Evolutionary conservation across 2,888 invertebrate species (phyloP).

Genomic region (Altica lythri): DNA sequence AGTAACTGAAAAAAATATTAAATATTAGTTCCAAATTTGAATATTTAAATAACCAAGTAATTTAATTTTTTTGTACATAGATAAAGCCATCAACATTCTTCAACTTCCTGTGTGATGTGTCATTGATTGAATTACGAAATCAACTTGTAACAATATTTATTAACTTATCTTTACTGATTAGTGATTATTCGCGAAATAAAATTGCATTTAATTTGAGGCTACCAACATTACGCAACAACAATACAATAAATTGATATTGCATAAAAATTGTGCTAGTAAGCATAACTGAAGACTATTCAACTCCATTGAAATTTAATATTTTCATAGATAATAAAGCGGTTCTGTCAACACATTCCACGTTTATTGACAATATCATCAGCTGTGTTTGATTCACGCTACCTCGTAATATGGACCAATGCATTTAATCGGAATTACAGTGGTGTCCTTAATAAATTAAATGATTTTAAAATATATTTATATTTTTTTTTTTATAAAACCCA

Average conservation of each 20-base stretch:
- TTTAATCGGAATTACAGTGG: slow-evolving; percentile 37
- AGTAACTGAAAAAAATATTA: too few relatives aligned
- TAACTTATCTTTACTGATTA: too few relatives aligned
- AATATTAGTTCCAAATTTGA: too few relatives aligned
- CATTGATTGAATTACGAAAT: too few relatives aligned
- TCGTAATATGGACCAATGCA: slow-evolving; percentile 46
- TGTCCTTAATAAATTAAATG: background rate
- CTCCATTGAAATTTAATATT: slow-evolving; percentile 33
- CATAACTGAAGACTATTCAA: slow-evolving; percentile 13
- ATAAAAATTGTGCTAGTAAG: slow-evolving; percentile 18
- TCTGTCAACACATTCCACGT: slow-evolving; percentile 49
- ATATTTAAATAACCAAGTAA: too few relatives aligned
- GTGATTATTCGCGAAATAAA: too few relatives aligned
- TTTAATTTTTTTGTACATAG: too few relatives aligned
- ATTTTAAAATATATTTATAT: background rate
- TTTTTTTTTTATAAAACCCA: too few relatives aligned
- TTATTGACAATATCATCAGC: slow-evolving; percentile 53
- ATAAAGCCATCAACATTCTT: too few relatives aligned
- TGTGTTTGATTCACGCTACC: slow-evolving; percentile 51
- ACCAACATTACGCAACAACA: background rate
- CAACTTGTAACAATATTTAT: too few relatives aligned
- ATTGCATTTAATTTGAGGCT: too few relatives aligned
- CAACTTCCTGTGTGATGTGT: too few relatives aligned
- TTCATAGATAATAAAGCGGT: slow-evolving; percentile 39
- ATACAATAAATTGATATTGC: slow-evolving; percentile 3